Base-by-base conservation (phyloP, 1,140 invertebrate species). In the fruit fly (Drosophila melanogaster) region DNA sequence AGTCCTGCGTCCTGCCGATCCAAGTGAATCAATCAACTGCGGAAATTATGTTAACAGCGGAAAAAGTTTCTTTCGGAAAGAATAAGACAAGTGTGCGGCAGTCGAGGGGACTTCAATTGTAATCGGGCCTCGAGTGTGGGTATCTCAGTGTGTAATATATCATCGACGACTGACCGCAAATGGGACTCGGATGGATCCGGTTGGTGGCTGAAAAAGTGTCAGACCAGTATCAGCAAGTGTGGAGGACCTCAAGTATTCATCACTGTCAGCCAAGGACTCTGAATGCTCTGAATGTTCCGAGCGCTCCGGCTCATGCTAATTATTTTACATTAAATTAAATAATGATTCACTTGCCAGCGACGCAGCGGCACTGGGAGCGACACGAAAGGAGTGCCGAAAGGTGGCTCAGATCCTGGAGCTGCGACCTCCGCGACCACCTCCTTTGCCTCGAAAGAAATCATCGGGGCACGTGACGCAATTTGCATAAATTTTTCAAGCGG, bases 261-360 rank as follows among this genome's bases (percentile, higher is more conserved):
- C 83, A 86, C 80, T 87, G 83, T 86, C 84, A 89, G 49, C 12
- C 22, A 46, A 41, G 44, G 44, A 50, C 46, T 26, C n/a, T 7
- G 22, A 46, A 26, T 10, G 40, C 22, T 8, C 30, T 10, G 30
- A 30, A 30, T 30, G 30, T 30, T 10, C 30, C 30, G 49, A 58
- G 46, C 24, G 43, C 41, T 30, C 22, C 54, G 54, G 79, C 65
- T 70, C 77, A 75, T 60, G 77, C 85, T 91, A 91, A 91, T 91
- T 91, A 91, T 91, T 91, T 91, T 91, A 91, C 80, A 91, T 91
- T 91, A 91, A 91, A 91, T 91, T 91, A 91, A 91, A 91, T 91
- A 91, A 91, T 91, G 90, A 91, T 90, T 91, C 90, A 87, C 77
- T 87, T 87, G 59, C 58, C 66, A 72, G 69, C 54, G 49, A 10